Conservation (phyloP, 92 coral and sea anemone species). For the Diadumene lineata region DNA sequence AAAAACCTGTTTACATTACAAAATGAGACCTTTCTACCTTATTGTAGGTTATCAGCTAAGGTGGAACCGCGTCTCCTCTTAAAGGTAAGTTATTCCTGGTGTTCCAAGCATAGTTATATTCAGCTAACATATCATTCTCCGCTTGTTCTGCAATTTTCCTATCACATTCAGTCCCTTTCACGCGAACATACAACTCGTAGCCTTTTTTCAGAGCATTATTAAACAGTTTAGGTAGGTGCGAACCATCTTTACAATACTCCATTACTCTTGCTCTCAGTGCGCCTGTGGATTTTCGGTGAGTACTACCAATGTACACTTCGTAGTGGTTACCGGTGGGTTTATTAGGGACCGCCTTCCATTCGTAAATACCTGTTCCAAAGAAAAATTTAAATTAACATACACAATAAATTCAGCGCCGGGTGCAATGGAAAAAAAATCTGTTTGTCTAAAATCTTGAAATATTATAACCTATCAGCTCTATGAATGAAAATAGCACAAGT, state of each 20-base stretch:
- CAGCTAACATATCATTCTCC: neutral
- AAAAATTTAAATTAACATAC: neutral
- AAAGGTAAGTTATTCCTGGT: neutral
- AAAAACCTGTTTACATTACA: too few species aligned
- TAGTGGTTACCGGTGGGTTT: neutral
- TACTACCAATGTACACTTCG: slow-evolving; percentile 72
- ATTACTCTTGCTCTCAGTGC: slow-evolving; percentile 40
- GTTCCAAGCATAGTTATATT: slow-evolving; percentile 1
- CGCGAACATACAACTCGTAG: slow-evolving; percentile 62
- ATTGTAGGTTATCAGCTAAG: neutral
- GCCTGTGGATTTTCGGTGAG: slow-evolving; percentile 48
- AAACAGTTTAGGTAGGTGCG: slow-evolving; percentile 24
- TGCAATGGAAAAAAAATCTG: too few species aligned
- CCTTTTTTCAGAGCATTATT: slow-evolving; percentile 38
- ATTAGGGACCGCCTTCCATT: slow-evolving; percentile 40
- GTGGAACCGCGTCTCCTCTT: neutral
- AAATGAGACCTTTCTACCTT: neutral
- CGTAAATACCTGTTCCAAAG: slow-evolving; percentile 31
- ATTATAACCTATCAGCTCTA: too few species aligned
- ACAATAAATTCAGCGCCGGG: neutral
- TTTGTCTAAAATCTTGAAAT: too few species aligned
- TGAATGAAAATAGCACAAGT: too few species aligned
- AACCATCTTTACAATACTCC: slow-evolving; percentile 42
- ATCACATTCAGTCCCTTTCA: slow-evolving; percentile 14
- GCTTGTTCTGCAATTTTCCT: slow-evolving; percentile 9